These are phyloP conservation scores for Ataeniobius toweri DNA, from an alignment of 2,797 vertebrate genomes.

Conservation along the genomic window DNA sequence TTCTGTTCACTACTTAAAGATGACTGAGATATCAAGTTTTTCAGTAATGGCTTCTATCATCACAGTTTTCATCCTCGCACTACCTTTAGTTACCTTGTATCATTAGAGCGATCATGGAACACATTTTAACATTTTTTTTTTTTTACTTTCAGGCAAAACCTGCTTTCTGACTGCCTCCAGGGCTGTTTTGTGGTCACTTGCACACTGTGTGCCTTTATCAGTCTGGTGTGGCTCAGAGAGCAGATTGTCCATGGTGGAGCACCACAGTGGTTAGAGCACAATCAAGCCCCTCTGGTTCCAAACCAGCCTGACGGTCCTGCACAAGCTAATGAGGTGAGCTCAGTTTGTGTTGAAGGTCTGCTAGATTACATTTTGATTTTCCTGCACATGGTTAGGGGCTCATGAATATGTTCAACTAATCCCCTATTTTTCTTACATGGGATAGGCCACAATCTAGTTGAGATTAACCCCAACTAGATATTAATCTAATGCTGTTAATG, in stretches of 20 bases:
- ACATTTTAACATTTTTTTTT: background rate
- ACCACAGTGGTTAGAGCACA: slow-evolving; percentile 95
- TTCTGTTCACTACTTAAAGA: no score
- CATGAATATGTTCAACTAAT: background rate
- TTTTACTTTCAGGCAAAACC: slow-evolving; percentile 86
- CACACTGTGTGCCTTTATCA: slow-evolving; percentile 96
- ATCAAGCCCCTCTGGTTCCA: slow-evolving; percentile 80
- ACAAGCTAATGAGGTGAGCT: slow-evolving; percentile 87
- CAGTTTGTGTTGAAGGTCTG: background rate
- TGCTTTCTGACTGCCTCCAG: slow-evolving; percentile 95
- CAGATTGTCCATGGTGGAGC: slow-evolving; percentile 97
- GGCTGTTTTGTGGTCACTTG: slow-evolving; percentile 98
- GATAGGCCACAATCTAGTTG: background rate
- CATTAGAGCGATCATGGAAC: background rate
- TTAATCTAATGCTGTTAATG: background rate
- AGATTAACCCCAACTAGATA: background rate
- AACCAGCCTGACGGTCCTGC: slow-evolving; percentile 85
- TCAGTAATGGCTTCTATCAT: background rate
- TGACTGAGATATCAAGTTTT: no score
- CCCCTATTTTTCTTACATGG: background rate
- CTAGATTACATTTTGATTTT: background rate
- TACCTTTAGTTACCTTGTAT: background rate
- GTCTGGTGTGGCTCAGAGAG: slow-evolving; percentile 96
- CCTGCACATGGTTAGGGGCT: background rate
- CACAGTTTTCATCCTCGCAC: background rate